Percentiles rank a stretch among this genome's conserved stretches.
phyloP scores from a whole-genome alignment of 2,113 vertebrate genomes.

The Scytalopus superciliaris region DNA sequence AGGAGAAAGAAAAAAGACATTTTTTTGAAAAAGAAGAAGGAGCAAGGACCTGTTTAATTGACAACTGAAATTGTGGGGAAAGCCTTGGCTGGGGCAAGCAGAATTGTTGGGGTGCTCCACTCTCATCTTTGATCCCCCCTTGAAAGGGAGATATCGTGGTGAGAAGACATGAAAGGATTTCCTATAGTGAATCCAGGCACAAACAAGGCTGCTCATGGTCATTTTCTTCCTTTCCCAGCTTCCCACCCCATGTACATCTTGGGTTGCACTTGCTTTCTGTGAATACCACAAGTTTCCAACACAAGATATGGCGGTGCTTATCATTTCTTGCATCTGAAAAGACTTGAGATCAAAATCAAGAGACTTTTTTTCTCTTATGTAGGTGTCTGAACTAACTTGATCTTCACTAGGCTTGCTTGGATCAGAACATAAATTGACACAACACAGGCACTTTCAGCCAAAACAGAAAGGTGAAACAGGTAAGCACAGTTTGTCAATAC shows the following conservation, averaged over 20 bases:
- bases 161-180: not conserved
- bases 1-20: not conserved
- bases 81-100: not conserved
- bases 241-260: not conserved
- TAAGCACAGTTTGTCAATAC: not conserved
- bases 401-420: not conserved
- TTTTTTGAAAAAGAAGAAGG: not conserved
- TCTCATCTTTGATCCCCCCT: not conserved
- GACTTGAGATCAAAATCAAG: not conserved
- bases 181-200: not conserved
- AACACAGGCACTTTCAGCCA: not conserved
- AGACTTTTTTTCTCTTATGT: not conserved
- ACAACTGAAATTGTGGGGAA: not conserved
- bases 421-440: not conserved
- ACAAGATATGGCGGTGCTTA: not conserved
- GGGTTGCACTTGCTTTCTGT: not conserved
- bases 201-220: not conserved
- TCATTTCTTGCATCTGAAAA: not conserved
- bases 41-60: not conserved
- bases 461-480: not conserved
- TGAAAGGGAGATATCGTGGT: not conserved
- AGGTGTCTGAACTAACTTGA: not conserved
- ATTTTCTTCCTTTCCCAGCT: not conserved
- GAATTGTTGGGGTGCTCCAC: not conserved
- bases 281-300: not conserved